Base-by-base conservation (phyloP, 2,113 vertebrate species). In the Bos javanicus region DNA sequence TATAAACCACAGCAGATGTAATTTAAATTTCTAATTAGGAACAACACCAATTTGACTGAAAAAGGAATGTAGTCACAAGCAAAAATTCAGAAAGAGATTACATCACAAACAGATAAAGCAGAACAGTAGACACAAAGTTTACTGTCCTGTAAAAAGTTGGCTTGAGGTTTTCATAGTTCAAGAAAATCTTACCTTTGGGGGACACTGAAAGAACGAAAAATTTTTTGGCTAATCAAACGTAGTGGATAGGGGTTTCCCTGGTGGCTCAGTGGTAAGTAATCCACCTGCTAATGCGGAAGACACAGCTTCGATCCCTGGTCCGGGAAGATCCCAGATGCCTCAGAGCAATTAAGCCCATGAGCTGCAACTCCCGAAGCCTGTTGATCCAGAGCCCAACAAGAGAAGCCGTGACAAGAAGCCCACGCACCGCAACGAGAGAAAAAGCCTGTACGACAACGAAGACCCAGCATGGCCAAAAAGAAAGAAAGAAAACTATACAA, bases 1-100 rank as follows among this genome's bases (percentile, higher is more conserved):
- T 93, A 52, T 48, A 97, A 89, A 97, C 82, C 43, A 21, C 81
- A 95, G 80, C 94, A 94, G 83, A 93, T 95, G 54, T 90, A 93
- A 98, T 97, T 97, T 96, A 96, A 97, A 97, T 97, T 97, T 94
- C 91, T 97, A 97, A 98, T 98, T 97, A 97, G 85, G 52, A 97
- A 91, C 60, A 97, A 90, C 21, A 84, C 30, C 39, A 11, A 64
- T 56, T 82, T 97, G 82, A 96, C 57, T 82, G 50, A 87, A 84
- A 93, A 97, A 57, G 60, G 84, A 96, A 71, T 25, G 15, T 7
- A 80, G 56, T 76, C 57, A 97, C 43, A n/a, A 94, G 52, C 48
- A 97, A 95, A 95, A 91, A 33, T 88, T 92, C 84, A 90, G 87
- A 84, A 91, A 95, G 10, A 54, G 56, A 95, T 76, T 74, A 16